These are phyloP conservation scores for Pteruthius melanotis DNA, from an alignment of 2,113 vertebrate genomes.

Conservation along the genomic window DNA sequence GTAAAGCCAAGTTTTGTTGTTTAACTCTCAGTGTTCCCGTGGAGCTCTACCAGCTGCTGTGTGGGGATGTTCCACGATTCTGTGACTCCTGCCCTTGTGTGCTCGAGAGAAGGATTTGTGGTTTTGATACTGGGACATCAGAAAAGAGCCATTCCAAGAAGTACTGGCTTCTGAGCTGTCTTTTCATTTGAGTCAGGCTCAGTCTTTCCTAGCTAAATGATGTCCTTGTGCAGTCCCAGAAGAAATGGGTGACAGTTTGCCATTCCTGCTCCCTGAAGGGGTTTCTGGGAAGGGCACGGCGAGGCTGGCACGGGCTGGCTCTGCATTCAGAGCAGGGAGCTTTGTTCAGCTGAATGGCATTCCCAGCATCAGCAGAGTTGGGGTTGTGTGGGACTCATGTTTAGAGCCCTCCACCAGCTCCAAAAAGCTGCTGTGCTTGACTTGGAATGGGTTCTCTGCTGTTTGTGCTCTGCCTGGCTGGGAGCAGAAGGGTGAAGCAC, in stretches of 20 bases:
- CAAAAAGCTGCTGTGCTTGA: background rate
- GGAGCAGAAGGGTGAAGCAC: background rate
- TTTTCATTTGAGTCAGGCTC: background rate
- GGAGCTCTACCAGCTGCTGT: background rate
- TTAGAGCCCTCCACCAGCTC: background rate
- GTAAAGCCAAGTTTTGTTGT: background rate
- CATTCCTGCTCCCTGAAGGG: background rate
- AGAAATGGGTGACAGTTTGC: background rate
- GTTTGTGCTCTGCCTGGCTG: background rate
- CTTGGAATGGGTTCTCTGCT: background rate
- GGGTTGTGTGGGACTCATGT: background rate
- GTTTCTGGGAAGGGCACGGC: background rate
- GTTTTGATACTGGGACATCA: background rate
- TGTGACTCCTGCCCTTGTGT: background rate
- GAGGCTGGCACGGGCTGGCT: background rate
- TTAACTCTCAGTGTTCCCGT: background rate
- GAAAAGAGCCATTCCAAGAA: background rate
- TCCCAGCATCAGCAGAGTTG: background rate
- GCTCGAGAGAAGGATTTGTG: accelerated
- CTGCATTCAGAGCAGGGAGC: background rate
- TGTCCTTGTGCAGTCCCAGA: background rate
- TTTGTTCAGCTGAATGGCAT: background rate
- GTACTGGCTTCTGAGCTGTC: background rate
- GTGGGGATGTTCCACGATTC: background rate
- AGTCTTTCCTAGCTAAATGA: background rate